Evolutionary conservation across 2,888 invertebrate genomes (phyloP).

Genomic region (Chymomyza amoena): DNA sequence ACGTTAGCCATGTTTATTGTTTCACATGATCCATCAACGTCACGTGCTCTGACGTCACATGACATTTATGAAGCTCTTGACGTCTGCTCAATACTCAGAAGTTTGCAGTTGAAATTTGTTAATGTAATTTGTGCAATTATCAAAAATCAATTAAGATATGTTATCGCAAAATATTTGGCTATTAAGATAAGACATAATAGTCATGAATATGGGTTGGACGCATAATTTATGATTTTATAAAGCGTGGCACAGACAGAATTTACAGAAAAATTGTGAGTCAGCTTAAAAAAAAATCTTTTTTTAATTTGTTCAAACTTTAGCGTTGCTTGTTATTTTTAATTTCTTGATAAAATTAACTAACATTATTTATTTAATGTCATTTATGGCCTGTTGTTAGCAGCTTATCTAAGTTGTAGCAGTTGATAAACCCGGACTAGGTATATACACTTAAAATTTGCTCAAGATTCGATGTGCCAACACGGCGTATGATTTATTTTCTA

Average conservation of each 20-base stretch:
- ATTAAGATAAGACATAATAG: conserved; percentile 62
- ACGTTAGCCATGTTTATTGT: conserved; percentile 19
- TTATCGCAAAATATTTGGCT: conserved; percentile 53
- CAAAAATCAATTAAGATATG: conserved; percentile 69
- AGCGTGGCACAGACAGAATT: neutral
- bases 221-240: conserved; percentile 29
- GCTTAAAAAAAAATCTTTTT: no score
- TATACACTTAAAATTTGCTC: neutral
- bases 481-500: conserved; percentile 22
- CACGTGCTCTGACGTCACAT: conserved; percentile 70
- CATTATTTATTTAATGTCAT: conserved; percentile 34
- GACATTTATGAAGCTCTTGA: conserved; percentile 12
- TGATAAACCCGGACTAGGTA: conserved; percentile 45
- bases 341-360: neutral
- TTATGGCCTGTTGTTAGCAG: conserved; percentile 27
- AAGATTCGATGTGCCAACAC: conserved; percentile 21
- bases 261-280: neutral
- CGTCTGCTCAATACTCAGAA: neutral
- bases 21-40: conserved; percentile 64
- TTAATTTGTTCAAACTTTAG: neutral
- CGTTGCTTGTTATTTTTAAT: neutral
- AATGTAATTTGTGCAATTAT: conserved; percentile 54
- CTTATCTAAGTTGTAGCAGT: conserved; percentile 38
- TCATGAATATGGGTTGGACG: conserved; percentile 44
- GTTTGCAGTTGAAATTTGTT: conserved; percentile 24